Percentiles rank a stretch among this genome's conserved stretches.
phyloP scores from a whole-genome alignment of 2,113 vertebrate species.

The Struthidea cinerea region DNA sequence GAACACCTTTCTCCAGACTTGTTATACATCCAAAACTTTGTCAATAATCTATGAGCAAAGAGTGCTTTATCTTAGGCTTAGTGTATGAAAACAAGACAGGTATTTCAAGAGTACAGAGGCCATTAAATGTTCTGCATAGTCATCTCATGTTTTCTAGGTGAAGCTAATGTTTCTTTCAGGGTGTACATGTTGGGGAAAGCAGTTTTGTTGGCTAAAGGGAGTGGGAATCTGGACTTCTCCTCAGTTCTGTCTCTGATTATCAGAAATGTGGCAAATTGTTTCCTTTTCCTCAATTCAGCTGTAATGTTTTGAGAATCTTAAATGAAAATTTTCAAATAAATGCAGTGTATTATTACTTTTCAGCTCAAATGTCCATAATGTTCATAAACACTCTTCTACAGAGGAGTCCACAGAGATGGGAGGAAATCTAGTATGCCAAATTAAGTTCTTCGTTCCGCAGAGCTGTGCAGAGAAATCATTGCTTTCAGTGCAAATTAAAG shows the following conservation, averaged over 20 bases:
- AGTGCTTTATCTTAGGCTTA: neutral
- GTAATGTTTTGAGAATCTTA: neutral
- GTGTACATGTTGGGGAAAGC: neutral
- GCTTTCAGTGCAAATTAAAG: neutral
- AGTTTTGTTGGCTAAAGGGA: neutral
- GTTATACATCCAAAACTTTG: neutral
- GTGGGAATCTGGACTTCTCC: neutral
- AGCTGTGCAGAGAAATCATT: neutral
- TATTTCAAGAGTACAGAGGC: neutral
- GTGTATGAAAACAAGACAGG: neutral
- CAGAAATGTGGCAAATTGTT: neutral
- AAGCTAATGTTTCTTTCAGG: neutral
- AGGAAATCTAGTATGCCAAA: neutral
- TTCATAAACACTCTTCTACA: neutral
- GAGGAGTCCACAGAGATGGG: neutral
- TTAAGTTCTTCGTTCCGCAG: neutral
- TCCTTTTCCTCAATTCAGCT: neutral
- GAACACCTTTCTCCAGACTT: neutral
- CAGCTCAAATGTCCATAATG: neutral
- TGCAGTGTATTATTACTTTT: neutral
- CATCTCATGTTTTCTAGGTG: neutral
- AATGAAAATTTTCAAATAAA: neutral
- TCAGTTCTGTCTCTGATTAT: neutral
- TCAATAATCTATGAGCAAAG: neutral
- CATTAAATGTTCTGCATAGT: neutral